Evolutionary conservation across 2,113 vertebrate species (phyloP).

Genomic region (Chroicocephalus ridibundus): DNA sequence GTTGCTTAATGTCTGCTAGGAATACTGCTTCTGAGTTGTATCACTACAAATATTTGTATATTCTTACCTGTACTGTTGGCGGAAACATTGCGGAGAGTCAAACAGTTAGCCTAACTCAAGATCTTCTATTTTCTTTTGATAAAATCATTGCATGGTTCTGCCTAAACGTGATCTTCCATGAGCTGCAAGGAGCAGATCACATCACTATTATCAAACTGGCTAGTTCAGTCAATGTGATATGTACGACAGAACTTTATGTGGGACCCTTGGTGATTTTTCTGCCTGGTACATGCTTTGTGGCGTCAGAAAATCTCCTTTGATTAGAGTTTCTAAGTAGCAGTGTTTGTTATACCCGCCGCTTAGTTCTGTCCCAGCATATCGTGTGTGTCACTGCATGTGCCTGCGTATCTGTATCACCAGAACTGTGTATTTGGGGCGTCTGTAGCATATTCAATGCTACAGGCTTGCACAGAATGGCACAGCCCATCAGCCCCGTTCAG

Average conservation of each 20-base stretch:
- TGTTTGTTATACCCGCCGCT: not conserved
- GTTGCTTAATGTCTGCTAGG: not conserved
- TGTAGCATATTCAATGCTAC: not conserved
- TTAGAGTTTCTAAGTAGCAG: not conserved
- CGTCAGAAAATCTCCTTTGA: not conserved
- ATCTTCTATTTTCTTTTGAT: not conserved
- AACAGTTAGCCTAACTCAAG: not conserved
- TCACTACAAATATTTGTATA: not conserved
- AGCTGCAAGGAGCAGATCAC: not conserved
- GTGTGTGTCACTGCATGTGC: not conserved
- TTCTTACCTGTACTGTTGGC: not conserved
- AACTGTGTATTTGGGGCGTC: not conserved
- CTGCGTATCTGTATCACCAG: not conserved
- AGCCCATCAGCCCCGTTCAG: not conserved
- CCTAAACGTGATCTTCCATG: not conserved
- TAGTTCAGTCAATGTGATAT: not conserved
- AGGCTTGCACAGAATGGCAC: not conserved
- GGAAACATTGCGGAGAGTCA: not conserved
- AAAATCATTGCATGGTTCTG: not conserved
- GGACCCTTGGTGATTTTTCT: not conserved
- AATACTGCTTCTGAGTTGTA: not conserved
- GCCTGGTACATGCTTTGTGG: not conserved
- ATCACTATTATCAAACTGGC: fast-evolving
- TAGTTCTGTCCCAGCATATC: not conserved
- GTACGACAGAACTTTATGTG: not conserved